Evolutionary conservation across 2,113 vertebrate species (phyloP).

Genomic region (Fulica atra): DNA sequence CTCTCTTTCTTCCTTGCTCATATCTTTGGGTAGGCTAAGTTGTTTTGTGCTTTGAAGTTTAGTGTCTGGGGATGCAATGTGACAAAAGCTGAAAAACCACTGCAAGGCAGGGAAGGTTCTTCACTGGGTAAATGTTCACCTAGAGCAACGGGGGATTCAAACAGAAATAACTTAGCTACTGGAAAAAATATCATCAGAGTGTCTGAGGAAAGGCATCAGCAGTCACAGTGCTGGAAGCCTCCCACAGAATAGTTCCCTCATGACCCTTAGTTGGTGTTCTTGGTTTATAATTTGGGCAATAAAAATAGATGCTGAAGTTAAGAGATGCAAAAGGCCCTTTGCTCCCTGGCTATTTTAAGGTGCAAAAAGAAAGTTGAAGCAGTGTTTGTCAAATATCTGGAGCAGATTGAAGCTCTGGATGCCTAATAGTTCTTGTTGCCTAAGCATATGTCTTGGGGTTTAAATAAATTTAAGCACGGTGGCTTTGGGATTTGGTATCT

Average conservation of each 20-base stretch:
- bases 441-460: background rate
- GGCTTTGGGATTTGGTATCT: background rate
- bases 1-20: background rate
- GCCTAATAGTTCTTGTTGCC: background rate
- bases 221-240: background rate
- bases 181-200: background rate
- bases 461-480: background rate
- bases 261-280: background rate
- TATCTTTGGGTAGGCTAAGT: too few species aligned
- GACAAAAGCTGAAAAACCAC: background rate
- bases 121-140: background rate
- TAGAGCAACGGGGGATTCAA: background rate
- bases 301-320: background rate
- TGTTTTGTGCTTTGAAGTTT: background rate
- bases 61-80: too few species aligned
- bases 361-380: background rate
- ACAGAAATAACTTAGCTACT: background rate
- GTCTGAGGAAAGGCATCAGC: background rate
- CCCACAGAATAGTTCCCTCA: fast-evolving
- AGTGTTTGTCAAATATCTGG: background rate
- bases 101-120: background rate
- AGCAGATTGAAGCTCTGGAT: background rate
- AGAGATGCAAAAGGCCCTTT: background rate
- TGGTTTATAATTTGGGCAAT: background rate
- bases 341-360: background rate